A percentile compares a stretch with the other conserved stretches of the same genome.
These are phyloP conservation scores for Pachyrhynchus sulphureomaculatus DNA, from an alignment of 1,140 invertebrate species.

Conservation along the genomic window DNA sequence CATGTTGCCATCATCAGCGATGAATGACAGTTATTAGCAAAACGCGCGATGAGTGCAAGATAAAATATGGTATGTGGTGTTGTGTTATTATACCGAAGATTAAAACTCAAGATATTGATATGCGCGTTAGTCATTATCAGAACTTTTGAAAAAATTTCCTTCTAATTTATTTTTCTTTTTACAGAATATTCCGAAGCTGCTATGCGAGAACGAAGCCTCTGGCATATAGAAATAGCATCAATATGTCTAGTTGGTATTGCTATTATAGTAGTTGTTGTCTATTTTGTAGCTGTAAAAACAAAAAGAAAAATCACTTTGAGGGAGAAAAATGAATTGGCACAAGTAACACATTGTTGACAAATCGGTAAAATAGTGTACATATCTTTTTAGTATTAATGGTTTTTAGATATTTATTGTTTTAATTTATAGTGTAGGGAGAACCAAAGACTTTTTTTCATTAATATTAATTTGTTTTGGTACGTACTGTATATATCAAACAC, in stretches of 20 bases:
- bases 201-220: neutral
- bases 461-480: no score
- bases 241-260: conserved; percentile 19
- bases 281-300: conserved; percentile 14
- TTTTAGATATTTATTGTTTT: no score
- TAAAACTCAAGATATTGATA: neutral
- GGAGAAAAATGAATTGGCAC: conserved; percentile 17
- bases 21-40: no score
- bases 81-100: neutral
- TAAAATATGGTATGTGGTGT: no score
- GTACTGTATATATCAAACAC: no score
- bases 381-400: no score
- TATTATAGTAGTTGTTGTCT: conserved; percentile 2
- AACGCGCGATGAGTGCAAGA: no score
- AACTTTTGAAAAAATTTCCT: no score
- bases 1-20: neutral
- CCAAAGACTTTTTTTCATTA: no score
- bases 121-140: no score
- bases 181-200: neutral
- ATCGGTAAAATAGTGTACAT: neutral
- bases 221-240: conserved; percentile 23
- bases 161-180: neutral
- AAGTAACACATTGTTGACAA: conserved; percentile 16
- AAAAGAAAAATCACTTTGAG: conserved; percentile 9
- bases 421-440: no score